phyloP scores from a whole-genome alignment of 1,140 invertebrate genomes.

The Formica exsecta region DNA sequence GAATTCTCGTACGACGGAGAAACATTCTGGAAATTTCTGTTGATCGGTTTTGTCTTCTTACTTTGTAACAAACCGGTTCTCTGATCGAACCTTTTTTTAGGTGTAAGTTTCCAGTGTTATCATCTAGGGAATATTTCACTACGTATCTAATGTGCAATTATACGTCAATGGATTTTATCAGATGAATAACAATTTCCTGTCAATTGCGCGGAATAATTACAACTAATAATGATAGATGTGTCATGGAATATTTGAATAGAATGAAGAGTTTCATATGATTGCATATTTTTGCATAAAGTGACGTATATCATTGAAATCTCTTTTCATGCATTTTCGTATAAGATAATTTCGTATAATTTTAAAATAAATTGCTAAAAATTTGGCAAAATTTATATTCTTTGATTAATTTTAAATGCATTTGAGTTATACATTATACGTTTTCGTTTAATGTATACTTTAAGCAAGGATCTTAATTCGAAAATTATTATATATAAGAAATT shows the following conservation, averaged over 20 bases:
- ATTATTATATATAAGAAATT: neutral
- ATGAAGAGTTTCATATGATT: neutral
- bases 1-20: neutral
- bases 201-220: neutral
- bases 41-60: neutral
- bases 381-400: neutral
- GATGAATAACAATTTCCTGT: neutral
- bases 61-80: constrained; percentile 35
- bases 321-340: neutral
- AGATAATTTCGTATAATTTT: neutral
- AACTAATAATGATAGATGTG: neutral
- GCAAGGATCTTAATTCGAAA: neutral
- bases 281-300: neutral
- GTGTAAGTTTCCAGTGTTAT: constrained; percentile 35
- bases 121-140: neutral
- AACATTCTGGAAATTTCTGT: constrained; percentile 32
- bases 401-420: neutral
- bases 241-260: neutral
- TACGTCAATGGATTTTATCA: neutral
- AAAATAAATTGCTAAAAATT: neutral
- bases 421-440: neutral
- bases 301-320: neutral
- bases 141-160: neutral
- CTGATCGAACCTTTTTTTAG: neutral
- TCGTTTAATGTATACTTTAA: neutral